phyloP scores from a whole-genome alignment of 2,113 vertebrate species.

The Colinus virginianus region DNA sequence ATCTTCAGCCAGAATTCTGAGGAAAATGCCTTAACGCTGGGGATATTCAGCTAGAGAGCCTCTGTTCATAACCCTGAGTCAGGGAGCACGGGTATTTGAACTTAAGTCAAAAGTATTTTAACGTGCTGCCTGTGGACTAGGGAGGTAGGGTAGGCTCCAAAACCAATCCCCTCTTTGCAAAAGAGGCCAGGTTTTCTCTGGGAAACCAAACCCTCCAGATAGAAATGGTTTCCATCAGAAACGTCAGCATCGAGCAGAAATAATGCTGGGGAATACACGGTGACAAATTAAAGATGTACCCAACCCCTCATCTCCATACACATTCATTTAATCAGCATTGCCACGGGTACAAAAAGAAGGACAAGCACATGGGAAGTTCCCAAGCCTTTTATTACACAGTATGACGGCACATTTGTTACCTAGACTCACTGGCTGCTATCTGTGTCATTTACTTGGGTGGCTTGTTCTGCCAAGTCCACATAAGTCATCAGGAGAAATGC shows the following conservation, averaged over 20 bases:
- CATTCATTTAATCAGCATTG: neutral
- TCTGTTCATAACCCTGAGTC: fast-evolving
- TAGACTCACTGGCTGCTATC: conserved; percentile 22
- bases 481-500: conserved; percentile 24
- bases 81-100: neutral
- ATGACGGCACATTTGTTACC: neutral
- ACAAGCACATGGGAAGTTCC: neutral
- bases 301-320: fast-evolving
- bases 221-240: neutral
- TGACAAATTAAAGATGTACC: neutral
- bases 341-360: neutral
- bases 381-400: neutral
- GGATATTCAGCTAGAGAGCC: neutral
- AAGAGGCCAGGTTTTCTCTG: neutral
- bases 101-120: neutral
- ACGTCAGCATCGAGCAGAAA: neutral
- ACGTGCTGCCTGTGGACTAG: neutral
- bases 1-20: neutral
- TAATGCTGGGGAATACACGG: neutral
- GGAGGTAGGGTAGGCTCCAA: neutral
- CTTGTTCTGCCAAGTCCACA: conserved; percentile 2
- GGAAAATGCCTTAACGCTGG: neutral
- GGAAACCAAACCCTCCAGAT: neutral
- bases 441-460: neutral
- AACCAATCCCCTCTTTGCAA: neutral